phyloP scores from a whole-genome alignment of 2,797 vertebrate species.

The Danio kyathit region DNA sequence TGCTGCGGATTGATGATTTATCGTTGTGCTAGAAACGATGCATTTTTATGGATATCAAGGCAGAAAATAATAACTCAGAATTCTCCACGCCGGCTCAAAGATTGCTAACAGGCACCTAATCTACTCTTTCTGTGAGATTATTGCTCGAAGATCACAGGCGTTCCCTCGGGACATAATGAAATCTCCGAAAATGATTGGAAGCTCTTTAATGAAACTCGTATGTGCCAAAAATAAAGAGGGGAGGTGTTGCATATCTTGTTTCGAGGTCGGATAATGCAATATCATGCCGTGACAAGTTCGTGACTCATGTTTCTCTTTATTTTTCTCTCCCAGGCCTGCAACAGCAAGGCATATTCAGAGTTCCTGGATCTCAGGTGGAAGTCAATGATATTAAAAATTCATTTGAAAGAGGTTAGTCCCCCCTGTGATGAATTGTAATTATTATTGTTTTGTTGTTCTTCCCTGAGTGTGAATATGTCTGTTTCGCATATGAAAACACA shows the following conservation, averaged over 20 bases:
- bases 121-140: conserved; percentile 38
- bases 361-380: conserved; percentile 98
- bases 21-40: conserved; percentile 10
- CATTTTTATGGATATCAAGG: conserved; percentile 9
- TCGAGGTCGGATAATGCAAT: conserved; percentile 62
- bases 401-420: conserved; percentile 93
- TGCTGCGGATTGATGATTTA: conserved; percentile 20
- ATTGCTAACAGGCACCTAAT: conserved; percentile 24
- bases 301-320: conserved; percentile 48
- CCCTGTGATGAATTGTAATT: conserved; percentile 55
- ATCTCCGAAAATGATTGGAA: conserved; percentile 79
- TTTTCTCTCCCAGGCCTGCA: conserved; percentile 85
- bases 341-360: conserved; percentile 97
- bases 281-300: conserved; percentile 24
- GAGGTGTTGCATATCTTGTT: conserved; percentile 73
- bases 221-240: conserved; percentile 67
- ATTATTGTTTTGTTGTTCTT: conserved; percentile 56
- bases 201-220: conserved; percentile 75
- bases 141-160: conserved; percentile 32
- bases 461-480: conserved; percentile 53
- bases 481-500: conserved; percentile 40
- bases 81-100: conserved; percentile 3
- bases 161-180: conserved; percentile 76
- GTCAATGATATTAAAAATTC: conserved; percentile 99
- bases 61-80: conserved; percentile 31